Base-by-base conservation (phyloP, 2,113 vertebrate genomes). In the Rousettus leschenaultii region DNA sequence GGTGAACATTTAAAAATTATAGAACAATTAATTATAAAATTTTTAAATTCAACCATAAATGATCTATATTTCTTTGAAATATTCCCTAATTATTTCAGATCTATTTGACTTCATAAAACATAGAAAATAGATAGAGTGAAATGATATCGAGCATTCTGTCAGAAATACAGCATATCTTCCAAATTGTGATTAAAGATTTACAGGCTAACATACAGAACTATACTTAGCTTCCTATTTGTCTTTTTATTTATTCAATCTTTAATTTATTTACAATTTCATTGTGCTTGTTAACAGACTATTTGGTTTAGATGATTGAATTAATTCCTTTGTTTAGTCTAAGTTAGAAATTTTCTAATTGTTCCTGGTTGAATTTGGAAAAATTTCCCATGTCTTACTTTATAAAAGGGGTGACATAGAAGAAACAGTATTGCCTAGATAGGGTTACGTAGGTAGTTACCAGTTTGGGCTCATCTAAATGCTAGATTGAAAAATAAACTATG, bases 231-330 rank as follows among this genome's bases (percentile, higher is more conserved):
- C 59, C 21, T 45, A 19, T 77, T 71, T 87, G 8, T 53, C 89
- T 90, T 70, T 75, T 82, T 18, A n/a, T 63, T 96, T 91, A 82
- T 63, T 85, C 8, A 63, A 65, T 55, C 15, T 9, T 85, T 89
- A 21, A 61, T 74, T 73, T 10, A 75, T 59, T 96, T 84, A 57
- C 24, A 68, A 53, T 88, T 86, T 92, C 6, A 92, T n/a, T 77
- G 22, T 86, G 51, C 35, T 95, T 84, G 38, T 84, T 89, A 86
- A 57, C 22, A 92, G 26, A 65, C 1, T 38, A 51, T 90, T 97
- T 87, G 33, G 16, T 33, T 83, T 83, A 84, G 51, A 2, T 90
- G 12, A 92, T 65, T 90, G 33, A 91, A 89, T 77, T 80, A 73
- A 82, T 91, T 91, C 13, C 30, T 65, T 77, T 82, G 48, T 89